Evolutionary conservation across 2,797 vertebrate genomes (phyloP), one percentile per base, ranked within the genome.

Genomic region (Sebastes minor): DNA sequence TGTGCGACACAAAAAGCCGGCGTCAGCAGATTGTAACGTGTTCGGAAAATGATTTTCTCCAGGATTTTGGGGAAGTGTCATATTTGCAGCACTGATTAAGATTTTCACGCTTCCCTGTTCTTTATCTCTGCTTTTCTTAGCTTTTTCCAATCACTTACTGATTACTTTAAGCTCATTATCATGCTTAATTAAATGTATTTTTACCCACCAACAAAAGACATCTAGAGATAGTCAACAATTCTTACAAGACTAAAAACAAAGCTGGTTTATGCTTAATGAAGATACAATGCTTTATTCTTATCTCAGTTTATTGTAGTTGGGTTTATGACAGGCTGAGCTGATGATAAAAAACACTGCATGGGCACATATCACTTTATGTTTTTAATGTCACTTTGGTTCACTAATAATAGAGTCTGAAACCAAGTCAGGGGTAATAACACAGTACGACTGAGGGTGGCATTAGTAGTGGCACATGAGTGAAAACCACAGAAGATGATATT

Each of bases 151-250:
- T 70, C 60, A 65, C 53, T 60, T 25, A 46, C 33, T 59, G 35
- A 82, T 77, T 74, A 67, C 22, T 68, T 84, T 46, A 73, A 69
- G 57, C 61, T 71, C 56, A 80, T 88, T 81, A 86, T 42, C 38
- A 65, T 66, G 69, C 49, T 63, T 81, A 70, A 82, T 66, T 86
- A 75, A 66, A 62, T 70, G 6, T 57, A 52, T 81, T 78, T 80
- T 53, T 73, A 62, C n/a, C 22, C 0, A 42, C 5, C n/a, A 62
- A 68, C 23, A 74, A 74, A 81, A 57, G 12, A 74, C 12, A 76
- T 68, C 6, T 14, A 71, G 57, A 83, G 66, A 80, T 22, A 55
- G 23, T 2, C 9, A 53, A 59, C 18, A 42, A 56, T 78, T 46
- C 49, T 32, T 27, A 22, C 1, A 4, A 30, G 22, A 8, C 55